Percentiles rank a stretch among this genome's conserved stretches.
Evolutionary conservation across 2,113 vertebrate species (phyloP).

Genomic region (Dolichallabes microphthalmus): DNA sequence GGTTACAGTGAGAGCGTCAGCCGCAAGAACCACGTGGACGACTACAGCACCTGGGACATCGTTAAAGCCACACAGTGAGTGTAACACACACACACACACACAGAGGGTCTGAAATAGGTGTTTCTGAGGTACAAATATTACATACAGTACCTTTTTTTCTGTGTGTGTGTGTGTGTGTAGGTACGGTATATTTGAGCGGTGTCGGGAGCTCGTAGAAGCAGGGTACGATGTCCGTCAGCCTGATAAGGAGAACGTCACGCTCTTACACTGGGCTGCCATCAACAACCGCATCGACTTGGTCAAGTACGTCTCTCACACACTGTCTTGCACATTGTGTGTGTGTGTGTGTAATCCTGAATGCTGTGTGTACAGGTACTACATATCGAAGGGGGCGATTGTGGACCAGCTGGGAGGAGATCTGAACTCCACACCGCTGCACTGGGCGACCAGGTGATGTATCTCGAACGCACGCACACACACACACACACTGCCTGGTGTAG

Average conservation of each 20-base stretch:
- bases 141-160: too few species aligned
- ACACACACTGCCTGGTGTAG: too few species aligned
- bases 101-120: neutral
- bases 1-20: slow-evolving; percentile 89
- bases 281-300: slow-evolving; percentile 98
- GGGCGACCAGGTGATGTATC: slow-evolving; percentile 89
- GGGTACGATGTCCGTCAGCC: slow-evolving; percentile 95
- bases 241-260: slow-evolving; percentile 97
- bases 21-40: slow-evolving; percentile 93
- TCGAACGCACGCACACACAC: too few species aligned
- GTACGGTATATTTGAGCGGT: slow-evolving; percentile 96
- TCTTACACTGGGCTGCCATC: slow-evolving; percentile 99
- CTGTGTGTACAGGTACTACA: slow-evolving; percentile 84
- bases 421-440: slow-evolving; percentile 97
- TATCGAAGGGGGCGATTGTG: slow-evolving; percentile 96
- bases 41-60: slow-evolving; percentile 99
- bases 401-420: slow-evolving; percentile 98
- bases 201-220: slow-evolving; percentile 96
- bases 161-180: slow-evolving; percentile 62
- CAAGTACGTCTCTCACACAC: slow-evolving; percentile 77
- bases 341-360: neutral
- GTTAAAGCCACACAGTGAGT: slow-evolving; percentile 99
- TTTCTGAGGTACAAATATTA: neutral
- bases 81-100: neutral
- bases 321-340: neutral